These are phyloP conservation scores for Scatophagus argus DNA, from an alignment of 2,113 vertebrate genomes.

Conservation along the genomic window DNA sequence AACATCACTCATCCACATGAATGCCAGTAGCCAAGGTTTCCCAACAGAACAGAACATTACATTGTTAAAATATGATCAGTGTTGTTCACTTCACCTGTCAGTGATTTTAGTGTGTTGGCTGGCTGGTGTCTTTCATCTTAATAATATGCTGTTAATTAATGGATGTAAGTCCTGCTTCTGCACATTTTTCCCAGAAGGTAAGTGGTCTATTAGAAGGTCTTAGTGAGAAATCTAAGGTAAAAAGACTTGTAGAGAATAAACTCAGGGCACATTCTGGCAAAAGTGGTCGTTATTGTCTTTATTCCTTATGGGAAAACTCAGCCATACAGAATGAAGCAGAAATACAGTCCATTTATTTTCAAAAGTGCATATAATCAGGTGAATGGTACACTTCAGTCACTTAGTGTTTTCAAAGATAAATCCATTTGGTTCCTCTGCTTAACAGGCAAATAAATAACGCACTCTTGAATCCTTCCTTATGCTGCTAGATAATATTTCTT, in stretches of 20 bases:
- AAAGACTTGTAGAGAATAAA: not conserved
- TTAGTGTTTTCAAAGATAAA: slow-evolving; percentile 47
- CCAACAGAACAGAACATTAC: too few relatives aligned
- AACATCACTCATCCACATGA: too few relatives aligned
- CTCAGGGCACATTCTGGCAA: not conserved
- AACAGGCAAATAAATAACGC: slow-evolving; percentile 58
- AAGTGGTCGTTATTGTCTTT: not conserved
- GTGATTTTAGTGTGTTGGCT: too few relatives aligned
- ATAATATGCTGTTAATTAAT: not conserved
- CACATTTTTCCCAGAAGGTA: not conserved
- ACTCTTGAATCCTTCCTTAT: slow-evolving; percentile 36
- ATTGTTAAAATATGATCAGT: too few relatives aligned
- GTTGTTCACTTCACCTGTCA: too few relatives aligned
- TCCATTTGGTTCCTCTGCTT: slow-evolving; percentile 16
- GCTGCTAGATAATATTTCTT: slow-evolving; percentile 50
- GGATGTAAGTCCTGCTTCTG: not conserved
- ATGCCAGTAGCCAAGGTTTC: too few relatives aligned
- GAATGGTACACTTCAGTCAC: slow-evolving; percentile 7
- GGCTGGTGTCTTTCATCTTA: too few relatives aligned
- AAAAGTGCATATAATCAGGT: slow-evolving; percentile 4
- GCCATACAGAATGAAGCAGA: not conserved
- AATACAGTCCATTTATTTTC: not conserved
- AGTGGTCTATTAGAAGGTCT: not conserved
- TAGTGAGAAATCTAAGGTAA: not conserved
- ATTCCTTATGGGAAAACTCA: not conserved